A percentile compares a stretch with the other conserved stretches of the same genome.
Evolutionary conservation across 2,888 invertebrate genomes (phyloP).

Genomic region (Andrena hattorfiana): DNA sequence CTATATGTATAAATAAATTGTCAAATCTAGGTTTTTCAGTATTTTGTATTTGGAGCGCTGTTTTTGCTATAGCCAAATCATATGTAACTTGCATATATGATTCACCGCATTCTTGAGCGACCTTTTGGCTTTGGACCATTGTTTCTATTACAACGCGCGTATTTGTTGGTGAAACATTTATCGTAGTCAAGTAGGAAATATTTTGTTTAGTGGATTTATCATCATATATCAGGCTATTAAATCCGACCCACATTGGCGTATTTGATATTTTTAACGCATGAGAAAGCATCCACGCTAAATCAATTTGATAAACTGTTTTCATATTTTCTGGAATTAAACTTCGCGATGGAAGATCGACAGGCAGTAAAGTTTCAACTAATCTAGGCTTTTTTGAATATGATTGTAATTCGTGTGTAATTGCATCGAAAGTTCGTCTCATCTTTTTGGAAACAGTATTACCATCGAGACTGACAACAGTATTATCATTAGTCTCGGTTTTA

Average conservation of each 20-base stretch:
- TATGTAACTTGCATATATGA: conserved; percentile 60
- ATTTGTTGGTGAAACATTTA: conserved; percentile 76
- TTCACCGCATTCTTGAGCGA: conserved; percentile 59
- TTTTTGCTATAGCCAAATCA: conserved; percentile 72
- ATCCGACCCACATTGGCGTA: conserved; percentile 80
- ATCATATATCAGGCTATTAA: conserved; percentile 66
- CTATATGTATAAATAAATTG: conserved; percentile 70
- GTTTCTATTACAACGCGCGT: conserved; percentile 65
- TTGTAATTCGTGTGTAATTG: background rate
- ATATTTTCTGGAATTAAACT: background rate
- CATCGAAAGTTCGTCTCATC: background rate
- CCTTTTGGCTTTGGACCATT: conserved; percentile 53
- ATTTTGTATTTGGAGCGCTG: conserved; percentile 69
- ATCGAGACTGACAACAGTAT: too few species aligned
- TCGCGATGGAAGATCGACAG: background rate
- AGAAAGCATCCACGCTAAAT: conserved; percentile 64
- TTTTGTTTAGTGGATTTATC: background rate
- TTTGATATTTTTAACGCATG: conserved; percentile 68
- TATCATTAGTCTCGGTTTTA: too few species aligned
- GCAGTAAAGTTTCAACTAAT: background rate
- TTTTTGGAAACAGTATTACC: background rate
- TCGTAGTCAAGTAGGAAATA: background rate
- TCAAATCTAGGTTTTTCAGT: conserved; percentile 62
- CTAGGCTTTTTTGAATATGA: background rate
- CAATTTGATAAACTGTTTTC: conserved; percentile 32